Conservation (phyloP, 2,888 invertebrate genomes). For the Protophormia terraenovae region DNA sequence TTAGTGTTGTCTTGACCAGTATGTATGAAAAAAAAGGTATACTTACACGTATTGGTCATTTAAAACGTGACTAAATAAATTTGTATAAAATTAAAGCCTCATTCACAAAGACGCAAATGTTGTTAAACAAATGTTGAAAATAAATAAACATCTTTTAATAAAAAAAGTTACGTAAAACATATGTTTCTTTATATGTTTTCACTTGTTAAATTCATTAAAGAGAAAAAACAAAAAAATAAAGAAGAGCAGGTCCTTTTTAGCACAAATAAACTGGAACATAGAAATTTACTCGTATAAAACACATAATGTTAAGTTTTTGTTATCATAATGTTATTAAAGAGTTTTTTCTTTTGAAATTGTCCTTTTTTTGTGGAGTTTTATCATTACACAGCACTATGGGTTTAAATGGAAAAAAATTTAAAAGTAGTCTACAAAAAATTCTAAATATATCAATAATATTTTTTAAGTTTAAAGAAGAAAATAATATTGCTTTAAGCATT, state of each 20-base stretch:
- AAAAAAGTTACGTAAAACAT: slow-evolving; percentile 12
- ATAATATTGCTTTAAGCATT: too few relatives aligned
- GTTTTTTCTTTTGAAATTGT: neutral
- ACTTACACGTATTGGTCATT: slow-evolving; percentile 60
- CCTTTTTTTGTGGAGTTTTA: neutral
- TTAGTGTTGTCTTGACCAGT: neutral
- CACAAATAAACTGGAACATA: neutral
- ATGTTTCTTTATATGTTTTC: neutral
- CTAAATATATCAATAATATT: too few relatives aligned
- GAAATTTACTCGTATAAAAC: neutral
- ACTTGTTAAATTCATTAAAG: slow-evolving; percentile 32
- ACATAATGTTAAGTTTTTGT: neutral
- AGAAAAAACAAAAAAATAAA: too few relatives aligned
- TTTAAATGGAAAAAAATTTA: neutral
- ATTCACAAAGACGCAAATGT: neutral
- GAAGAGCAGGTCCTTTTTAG: neutral
- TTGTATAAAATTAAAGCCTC: slow-evolving; percentile 42
- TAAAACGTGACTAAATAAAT: slow-evolving; percentile 60
- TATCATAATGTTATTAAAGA: neutral
- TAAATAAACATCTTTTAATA: slow-evolving; percentile 46
- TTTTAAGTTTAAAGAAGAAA: too few relatives aligned
- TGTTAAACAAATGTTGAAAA: neutral
- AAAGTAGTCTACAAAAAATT: too few relatives aligned
- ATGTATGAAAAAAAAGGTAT: neutral
- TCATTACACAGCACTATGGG: neutral